Conservation (phyloP, 2,113 vertebrate genomes). For the Tautogolabrus adspersus region DNA sequence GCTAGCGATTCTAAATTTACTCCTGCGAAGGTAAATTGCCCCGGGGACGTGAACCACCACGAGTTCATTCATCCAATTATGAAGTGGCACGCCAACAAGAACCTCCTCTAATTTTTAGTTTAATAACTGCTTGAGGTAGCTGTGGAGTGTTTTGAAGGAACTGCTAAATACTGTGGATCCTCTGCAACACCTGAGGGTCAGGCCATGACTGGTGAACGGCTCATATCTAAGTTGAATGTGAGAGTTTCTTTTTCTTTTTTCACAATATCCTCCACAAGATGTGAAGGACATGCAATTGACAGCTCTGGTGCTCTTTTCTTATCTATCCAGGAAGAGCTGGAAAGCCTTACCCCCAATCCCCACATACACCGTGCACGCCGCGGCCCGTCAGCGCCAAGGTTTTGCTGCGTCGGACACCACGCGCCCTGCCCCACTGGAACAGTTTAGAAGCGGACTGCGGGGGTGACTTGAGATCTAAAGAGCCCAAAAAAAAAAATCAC, state of each 20-base stretch:
- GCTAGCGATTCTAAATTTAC: constrained; percentile 54
- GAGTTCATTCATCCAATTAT: constrained; percentile 61
- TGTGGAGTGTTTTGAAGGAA: constrained; percentile 36
- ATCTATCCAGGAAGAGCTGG: neutral
- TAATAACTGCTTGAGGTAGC: constrained; percentile 33
- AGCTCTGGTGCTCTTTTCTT: neutral
- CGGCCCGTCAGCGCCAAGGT: too few relatives aligned
- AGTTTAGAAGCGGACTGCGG: too few relatives aligned
- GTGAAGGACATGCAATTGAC: neutral
- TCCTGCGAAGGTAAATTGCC: constrained; percentile 57
- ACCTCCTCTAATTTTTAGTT: constrained; percentile 20
- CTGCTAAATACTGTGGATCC: constrained; percentile 31
- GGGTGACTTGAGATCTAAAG: too few relatives aligned
- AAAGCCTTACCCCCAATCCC: too few relatives aligned
- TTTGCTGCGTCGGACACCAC: too few relatives aligned
- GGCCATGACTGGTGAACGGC: constrained; percentile 32
- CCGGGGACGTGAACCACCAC: constrained; percentile 23
- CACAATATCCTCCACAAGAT: neutral
- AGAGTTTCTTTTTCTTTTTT: neutral
- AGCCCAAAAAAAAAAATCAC: too few relatives aligned
- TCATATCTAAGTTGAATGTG: constrained; percentile 2
- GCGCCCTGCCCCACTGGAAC: too few relatives aligned
- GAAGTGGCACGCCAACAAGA: constrained; percentile 45
- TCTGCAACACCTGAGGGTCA: constrained; percentile 17
- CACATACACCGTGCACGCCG: too few relatives aligned